Percentiles rank a stretch among this genome's conserved stretches.
Evolutionary conservation across 1,140 invertebrate genomes (phyloP).

Genomic region (Homarus americanus): DNA sequence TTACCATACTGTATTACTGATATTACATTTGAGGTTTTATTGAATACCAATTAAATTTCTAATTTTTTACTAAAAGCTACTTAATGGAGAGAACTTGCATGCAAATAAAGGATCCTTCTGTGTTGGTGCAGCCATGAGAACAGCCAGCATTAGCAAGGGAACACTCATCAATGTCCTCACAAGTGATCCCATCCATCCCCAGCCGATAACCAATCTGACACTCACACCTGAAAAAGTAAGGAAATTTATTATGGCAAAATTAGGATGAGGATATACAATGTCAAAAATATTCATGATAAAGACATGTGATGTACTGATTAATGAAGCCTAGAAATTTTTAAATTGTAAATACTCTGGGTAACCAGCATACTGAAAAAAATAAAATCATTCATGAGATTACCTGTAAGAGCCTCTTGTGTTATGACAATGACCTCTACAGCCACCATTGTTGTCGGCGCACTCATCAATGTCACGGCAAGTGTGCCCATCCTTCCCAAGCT

Average conservation of each 20-base stretch:
- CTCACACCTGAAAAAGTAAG: conserved; percentile 52
- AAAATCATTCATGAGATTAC: conserved; percentile 77
- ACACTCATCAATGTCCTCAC: conserved; percentile 85
- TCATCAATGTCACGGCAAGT: conserved; percentile 79
- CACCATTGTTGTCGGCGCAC: conserved; percentile 77
- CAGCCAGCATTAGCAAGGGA: conserved; percentile 79
- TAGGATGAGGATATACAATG: no score
- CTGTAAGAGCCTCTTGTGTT: conserved; percentile 81
- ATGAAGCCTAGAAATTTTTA: no score
- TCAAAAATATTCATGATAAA: no score
- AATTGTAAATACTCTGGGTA: no score
- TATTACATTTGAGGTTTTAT: no score
- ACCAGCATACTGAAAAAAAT: no score
- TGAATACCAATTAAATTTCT: no score
- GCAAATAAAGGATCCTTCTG: conserved; percentile 80
- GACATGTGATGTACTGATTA: no score
- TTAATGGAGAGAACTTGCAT: conserved; percentile 17
- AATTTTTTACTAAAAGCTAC: no score
- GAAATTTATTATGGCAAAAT: background rate
- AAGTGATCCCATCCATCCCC: conserved; percentile 78
- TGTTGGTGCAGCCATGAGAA: conserved; percentile 80
- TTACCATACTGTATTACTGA: no score
- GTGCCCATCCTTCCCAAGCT: conserved; percentile 78
- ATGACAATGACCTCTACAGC: conserved; percentile 81
- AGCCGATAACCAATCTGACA: conserved; percentile 79